Conservation (phyloP, 2,113 vertebrate species). For the Bombycilla garrulus region DNA sequence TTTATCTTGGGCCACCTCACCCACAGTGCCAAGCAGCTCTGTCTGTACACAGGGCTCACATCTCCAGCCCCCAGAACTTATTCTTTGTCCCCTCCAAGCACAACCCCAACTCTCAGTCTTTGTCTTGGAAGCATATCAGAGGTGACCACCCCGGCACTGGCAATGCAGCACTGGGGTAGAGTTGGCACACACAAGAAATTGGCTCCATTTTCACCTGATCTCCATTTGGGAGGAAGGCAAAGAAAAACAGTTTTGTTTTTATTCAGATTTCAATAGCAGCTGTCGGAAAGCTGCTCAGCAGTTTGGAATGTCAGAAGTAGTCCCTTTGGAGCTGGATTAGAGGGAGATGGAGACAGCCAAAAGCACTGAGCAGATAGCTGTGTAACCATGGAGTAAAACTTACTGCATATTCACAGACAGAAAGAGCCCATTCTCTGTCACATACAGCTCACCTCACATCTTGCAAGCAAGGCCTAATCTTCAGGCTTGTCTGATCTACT, state of each 20-base stretch:
- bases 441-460: not conserved
- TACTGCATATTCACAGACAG: not conserved
- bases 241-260: conserved; percentile 27
- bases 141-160: not conserved
- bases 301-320: conserved; percentile 49
- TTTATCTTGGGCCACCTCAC: not conserved
- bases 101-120: not conserved
- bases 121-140: not conserved
- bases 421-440: not conserved
- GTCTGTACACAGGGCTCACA: not conserved
- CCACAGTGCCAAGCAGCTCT: not conserved
- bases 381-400: not conserved
- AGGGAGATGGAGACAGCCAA: conserved; percentile 3
- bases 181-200: not conserved
- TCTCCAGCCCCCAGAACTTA: not conserved
- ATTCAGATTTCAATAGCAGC: conserved; percentile 22
- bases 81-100: not conserved
- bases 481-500: not conserved
- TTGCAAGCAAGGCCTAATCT: not conserved
- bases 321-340: conserved; percentile 38
- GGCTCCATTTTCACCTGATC: not conserved
- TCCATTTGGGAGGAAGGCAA: not conserved
- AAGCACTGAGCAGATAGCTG: not conserved
- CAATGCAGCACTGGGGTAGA: accelerated
- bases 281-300: conserved; percentile 49